These are phyloP conservation scores for Lipophrys pholis DNA, from an alignment of 2,113 vertebrate genomes.

Conservation along the genomic window DNA sequence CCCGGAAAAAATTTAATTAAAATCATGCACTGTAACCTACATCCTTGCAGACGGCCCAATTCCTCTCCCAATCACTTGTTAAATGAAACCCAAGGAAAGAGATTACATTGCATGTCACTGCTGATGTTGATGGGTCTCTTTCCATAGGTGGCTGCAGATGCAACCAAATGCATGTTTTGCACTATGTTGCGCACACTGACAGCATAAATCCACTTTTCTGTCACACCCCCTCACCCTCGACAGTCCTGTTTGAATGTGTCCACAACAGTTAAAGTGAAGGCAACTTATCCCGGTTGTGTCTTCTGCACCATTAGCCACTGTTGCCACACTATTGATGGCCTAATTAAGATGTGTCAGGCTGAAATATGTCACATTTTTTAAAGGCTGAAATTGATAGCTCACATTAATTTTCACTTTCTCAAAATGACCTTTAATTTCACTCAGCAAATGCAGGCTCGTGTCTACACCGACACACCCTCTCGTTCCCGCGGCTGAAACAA, in stretches of 20 bases:
- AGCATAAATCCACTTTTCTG: no score
- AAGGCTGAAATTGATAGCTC: conserved; percentile 79
- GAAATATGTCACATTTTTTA: conserved; percentile 78
- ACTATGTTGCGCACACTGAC: no score
- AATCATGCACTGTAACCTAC: conserved; percentile 32
- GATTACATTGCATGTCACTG: conserved; percentile 3
- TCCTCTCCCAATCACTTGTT: conserved; percentile 15
- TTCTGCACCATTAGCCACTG: conserved; percentile 75
- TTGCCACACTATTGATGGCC: conserved; percentile 79
- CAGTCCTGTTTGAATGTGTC: conserved; percentile 52
- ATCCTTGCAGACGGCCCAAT: conserved; percentile 21
- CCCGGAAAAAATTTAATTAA: conserved; percentile 42
- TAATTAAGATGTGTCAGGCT: conserved; percentile 83
- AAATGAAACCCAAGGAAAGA: conserved; percentile 31
- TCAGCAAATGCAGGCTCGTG: conserved; percentile 57
- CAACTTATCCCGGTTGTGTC: conserved; percentile 70
- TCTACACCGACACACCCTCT: conserved; percentile 50
- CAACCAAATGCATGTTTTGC: neutral
- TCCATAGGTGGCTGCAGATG: neutral
- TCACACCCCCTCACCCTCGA: neutral
- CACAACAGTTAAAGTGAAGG: conserved; percentile 54
- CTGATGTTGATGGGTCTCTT: conserved; percentile 20
- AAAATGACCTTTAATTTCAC: conserved; percentile 78
- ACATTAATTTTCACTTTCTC: conserved; percentile 81
- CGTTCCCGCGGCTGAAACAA: conserved; percentile 53